phyloP scores from a whole-genome alignment of 1,140 invertebrate genomes.

The Aphis gossypii region DNA sequence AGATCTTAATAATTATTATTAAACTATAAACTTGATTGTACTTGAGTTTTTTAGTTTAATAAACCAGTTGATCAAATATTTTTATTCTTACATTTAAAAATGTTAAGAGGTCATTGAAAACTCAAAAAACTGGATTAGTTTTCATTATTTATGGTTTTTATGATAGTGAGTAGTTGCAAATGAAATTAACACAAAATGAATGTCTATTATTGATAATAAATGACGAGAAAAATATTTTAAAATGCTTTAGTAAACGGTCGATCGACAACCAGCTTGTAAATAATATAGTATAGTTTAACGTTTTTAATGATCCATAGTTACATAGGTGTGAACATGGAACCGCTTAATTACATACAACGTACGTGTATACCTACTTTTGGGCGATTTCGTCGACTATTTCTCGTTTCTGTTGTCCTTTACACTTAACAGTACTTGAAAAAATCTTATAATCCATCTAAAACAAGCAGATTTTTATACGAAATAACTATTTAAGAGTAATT shows the following conservation, averaged over 20 bases:
- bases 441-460: neutral
- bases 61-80: neutral
- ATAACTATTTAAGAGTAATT: neutral
- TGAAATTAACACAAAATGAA: neutral
- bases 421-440: neutral
- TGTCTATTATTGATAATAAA: slow-evolving; percentile 28
- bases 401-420: neutral
- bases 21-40: neutral
- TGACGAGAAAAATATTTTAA: neutral
- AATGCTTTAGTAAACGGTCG: slow-evolving; percentile 14
- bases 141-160: neutral
- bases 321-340: slow-evolving; percentile 44
- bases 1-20: neutral
- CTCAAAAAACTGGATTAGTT: neutral
- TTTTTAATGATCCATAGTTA: slow-evolving; percentile 29
- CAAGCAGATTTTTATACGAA: neutral
- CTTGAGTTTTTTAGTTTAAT: slow-evolving; percentile 4
- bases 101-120: neutral
- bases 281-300: slow-evolving; percentile 26
- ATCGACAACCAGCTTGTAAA: slow-evolving; percentile 33
- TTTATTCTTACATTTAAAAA: neutral
- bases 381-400: neutral
- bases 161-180: neutral
- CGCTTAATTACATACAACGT: slow-evolving; percentile 11
- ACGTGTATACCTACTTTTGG: neutral